These are phyloP conservation scores for Tylochromis polylepis DNA, from an alignment of 2,113 vertebrate species.

Conservation along the genomic window DNA sequence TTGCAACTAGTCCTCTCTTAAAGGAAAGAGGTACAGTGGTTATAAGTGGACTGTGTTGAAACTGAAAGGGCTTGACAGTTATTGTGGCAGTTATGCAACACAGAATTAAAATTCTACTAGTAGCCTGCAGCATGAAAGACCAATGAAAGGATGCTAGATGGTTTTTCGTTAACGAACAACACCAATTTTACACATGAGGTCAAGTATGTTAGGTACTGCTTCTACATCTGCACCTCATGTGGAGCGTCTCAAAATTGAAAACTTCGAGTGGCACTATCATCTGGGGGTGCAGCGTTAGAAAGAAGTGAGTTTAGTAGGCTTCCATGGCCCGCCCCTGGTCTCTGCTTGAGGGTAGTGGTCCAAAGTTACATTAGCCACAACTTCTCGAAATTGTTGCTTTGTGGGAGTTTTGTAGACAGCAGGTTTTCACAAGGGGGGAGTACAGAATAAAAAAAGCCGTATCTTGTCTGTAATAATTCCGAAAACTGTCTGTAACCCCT, in stretches of 20 bases:
- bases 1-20: neutral
- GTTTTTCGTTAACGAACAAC: neutral
- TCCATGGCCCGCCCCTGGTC: accelerated
- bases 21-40: neutral
- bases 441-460: neutral
- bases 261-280: neutral
- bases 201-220: neutral
- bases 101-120: neutral
- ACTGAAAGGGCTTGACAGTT: neutral
- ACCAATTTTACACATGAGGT: neutral
- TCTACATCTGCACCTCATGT: neutral
- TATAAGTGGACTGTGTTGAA: neutral
- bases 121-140: neutral
- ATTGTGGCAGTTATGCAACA: neutral
- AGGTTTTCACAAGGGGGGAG: neutral
- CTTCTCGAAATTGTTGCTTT: neutral
- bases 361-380: neutral
- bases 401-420: neutral
- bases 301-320: accelerated
- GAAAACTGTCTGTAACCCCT: neutral
- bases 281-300: neutral
- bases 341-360: neutral
- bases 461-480: neutral
- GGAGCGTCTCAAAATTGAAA: neutral
- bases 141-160: neutral